These are phyloP conservation scores for Spatulosminthurus flaviceps DNA, from an alignment of 2,888 invertebrate species.

Conservation along the genomic window DNA sequence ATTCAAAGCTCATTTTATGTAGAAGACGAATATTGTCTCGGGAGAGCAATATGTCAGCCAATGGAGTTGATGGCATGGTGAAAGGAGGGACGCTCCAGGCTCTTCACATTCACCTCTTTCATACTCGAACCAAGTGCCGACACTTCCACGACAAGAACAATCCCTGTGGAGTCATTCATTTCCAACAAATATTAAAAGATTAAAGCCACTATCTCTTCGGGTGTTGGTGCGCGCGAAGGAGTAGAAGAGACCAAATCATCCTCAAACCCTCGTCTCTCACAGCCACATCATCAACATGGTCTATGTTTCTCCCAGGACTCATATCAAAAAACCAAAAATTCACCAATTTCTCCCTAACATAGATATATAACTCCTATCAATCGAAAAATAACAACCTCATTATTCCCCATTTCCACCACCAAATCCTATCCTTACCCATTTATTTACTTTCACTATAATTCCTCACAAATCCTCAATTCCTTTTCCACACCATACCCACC, in stretches of 20 bases:
- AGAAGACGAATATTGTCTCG: constrained; percentile 34
- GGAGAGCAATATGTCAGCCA: constrained; percentile 53
- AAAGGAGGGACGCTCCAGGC: constrained; percentile 41
- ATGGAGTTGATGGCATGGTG: constrained; percentile 47
- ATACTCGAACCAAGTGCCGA: constrained; percentile 6
- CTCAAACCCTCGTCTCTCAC: background rate
- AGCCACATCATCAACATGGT: no score
- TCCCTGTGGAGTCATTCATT: constrained; percentile 46
- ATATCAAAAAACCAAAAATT: no score
- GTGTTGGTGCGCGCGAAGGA: background rate
- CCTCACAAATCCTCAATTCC: no score
- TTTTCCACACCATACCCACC: no score
- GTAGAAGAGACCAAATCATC: no score
- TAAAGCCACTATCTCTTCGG: background rate
- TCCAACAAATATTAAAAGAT: constrained; percentile 42
- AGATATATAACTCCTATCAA: no score
- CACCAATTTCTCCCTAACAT: no score
- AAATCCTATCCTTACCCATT: no score
- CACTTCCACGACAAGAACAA: constrained; percentile 46
- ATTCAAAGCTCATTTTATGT: constrained; percentile 35
- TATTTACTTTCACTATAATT: no score
- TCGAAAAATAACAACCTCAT: no score
- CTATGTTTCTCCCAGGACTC: no score
- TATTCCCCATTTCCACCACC: no score
- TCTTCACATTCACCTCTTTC: constrained; percentile 37